Conservation (phyloP, 2,113 vertebrate species). For the Seriola dumerili region DNA sequence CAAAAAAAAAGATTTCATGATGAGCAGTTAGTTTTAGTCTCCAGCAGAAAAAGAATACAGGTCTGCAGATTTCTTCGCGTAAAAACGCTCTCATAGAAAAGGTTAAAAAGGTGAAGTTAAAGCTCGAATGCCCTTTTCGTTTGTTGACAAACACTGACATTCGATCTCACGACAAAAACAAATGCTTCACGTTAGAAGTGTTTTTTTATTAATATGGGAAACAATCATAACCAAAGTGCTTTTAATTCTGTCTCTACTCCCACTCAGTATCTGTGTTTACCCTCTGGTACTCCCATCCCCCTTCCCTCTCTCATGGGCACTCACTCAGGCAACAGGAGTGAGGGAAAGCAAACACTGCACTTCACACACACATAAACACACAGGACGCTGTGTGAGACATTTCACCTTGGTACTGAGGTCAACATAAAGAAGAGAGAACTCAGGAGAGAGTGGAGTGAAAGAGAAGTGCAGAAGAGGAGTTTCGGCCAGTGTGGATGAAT, state of each 20-base stretch:
- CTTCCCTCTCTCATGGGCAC: slow-evolving; percentile 43
- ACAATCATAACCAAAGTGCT: slow-evolving; percentile 13
- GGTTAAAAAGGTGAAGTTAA: background rate
- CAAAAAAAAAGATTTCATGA: background rate
- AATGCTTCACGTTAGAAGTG: background rate
- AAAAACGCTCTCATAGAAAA: background rate
- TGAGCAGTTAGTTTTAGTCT: background rate
- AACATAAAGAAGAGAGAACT: slow-evolving; percentile 20
- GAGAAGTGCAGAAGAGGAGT: slow-evolving; percentile 9
- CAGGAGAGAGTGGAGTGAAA: slow-evolving; percentile 19
- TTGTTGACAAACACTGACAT: background rate
- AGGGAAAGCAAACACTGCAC: slow-evolving; percentile 67
- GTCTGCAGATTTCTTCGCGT: background rate
- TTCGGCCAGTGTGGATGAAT: slow-evolving; percentile 51
- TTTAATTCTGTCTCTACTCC: slow-evolving; percentile 43
- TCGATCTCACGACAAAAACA: background rate
- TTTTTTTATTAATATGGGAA: background rate
- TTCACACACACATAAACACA: slow-evolving; percentile 53
- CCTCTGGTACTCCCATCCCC: slow-evolving; percentile 54
- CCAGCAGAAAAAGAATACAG: background rate
- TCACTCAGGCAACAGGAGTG: slow-evolving; percentile 67
- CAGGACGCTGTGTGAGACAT: slow-evolving; percentile 48
- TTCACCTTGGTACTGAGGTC: slow-evolving; percentile 74
- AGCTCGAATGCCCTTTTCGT: background rate
- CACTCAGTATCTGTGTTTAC: slow-evolving; percentile 51